Evolutionary conservation across 2,113 vertebrate genomes (phyloP), one percentile per base, ranked within the genome.

Genomic region (Osmerus mordax): DNA sequence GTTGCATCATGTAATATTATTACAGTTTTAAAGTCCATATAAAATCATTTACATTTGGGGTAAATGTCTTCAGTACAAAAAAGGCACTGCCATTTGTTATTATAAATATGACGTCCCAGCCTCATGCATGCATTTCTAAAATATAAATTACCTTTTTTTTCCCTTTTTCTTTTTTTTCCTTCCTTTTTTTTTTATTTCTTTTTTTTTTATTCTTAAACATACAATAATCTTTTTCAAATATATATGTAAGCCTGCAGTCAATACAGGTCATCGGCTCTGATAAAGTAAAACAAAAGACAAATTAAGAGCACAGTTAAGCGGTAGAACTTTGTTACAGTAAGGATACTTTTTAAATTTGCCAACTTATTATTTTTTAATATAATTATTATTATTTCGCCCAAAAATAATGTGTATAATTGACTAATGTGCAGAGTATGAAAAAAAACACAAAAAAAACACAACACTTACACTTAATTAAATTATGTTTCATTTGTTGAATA

Each of bases 81-180:
- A 92, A 99, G 96, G 96, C 96, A 97, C 96, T 96, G 95, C 96
- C 93, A 89, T 94, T 93, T 88, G 90, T 94, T 95, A 92, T 94
- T 94, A 91, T 95, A 89, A 89, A 92, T 92, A 92, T 19, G 89
- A 94, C 93, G 89, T 93, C 91, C 89, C 93, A 95, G 94, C 92
- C 91, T 93, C 85, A 78, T 83, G 90, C 94, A 91, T 92, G 94
- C 95, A 95, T 90, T 84, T 89, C 87, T 79, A 90, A 90, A 89
- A 90, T 89, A 93, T 92, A 91, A 92, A 92, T 90, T 87, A 89
- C 74, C 71, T 84, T 76, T 81, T 73, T 76, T 82, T 65, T 65
- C 63, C 56, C 52, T 69, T 4, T 74, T 75, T 64, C 2, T 5
- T 32, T 41, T 28, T 52, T 69, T 74, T 82, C 51, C 21, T 81